These are phyloP conservation scores for Brachionus koreanus DNA, from an alignment of 1,140 invertebrate genomes.

Conservation along the genomic window DNA sequence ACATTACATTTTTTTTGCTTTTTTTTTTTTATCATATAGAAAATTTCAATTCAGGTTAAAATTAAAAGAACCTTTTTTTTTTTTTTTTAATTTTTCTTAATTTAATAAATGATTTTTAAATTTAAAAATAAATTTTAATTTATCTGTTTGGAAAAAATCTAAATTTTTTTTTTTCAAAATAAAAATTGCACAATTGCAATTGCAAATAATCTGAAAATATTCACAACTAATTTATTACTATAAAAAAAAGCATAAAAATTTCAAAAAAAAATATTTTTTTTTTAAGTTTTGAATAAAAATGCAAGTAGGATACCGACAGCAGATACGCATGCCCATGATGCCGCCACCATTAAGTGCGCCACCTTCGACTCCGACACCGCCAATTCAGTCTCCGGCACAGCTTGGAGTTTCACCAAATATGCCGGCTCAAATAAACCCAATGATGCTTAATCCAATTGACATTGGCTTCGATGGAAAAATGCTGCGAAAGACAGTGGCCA, in stretches of 20 bases:
- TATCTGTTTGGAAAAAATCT: too few relatives aligned
- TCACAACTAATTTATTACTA: background rate
- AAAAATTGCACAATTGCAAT: background rate
- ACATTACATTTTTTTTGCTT: background rate
- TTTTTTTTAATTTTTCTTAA: background rate
- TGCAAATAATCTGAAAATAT: background rate
- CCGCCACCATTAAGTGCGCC: background rate
- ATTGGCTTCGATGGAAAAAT: slow-evolving; percentile 88
- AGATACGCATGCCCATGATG: slow-evolving; percentile 21
- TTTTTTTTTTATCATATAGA: too few relatives aligned
- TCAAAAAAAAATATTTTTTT: slow-evolving; percentile 13
- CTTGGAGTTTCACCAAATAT: background rate
- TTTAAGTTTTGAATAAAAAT: slow-evolving; percentile 11
- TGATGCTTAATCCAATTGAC: background rate
- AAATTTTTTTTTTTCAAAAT: background rate
- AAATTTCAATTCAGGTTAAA: background rate
- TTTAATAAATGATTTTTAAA: background rate
- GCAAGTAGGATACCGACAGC: slow-evolving; percentile 27
- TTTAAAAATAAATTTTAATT: too few relatives aligned
- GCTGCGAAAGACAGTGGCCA: slow-evolving; percentile 87
- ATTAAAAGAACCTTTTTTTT: background rate
- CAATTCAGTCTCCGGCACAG: background rate
- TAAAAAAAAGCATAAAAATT: slow-evolving; percentile 8
- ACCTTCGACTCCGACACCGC: background rate
- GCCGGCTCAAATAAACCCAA: background rate